A percentile compares a stretch with the other conserved stretches of the same genome.
phyloP scores from a whole-genome alignment of 2,888 invertebrate genomes.

The Mantis religiosa region DNA sequence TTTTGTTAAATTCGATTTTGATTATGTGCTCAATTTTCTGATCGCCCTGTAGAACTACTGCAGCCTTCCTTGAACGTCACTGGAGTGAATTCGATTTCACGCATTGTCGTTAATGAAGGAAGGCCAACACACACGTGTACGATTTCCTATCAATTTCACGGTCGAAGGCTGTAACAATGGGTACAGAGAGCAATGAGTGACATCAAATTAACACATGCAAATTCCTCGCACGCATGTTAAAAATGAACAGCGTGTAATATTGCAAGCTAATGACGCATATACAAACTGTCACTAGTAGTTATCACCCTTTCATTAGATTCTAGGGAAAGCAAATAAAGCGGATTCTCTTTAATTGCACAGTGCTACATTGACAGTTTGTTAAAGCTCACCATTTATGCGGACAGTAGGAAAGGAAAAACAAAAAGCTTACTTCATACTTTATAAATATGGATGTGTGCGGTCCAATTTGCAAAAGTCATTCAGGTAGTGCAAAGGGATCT shows the following conservation, averaged over 20 bases:
- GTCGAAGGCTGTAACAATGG: background rate
- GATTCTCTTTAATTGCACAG: background rate
- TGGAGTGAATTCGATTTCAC: background rate
- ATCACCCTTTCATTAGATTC: background rate
- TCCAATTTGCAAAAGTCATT: background rate
- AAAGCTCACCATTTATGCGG: background rate
- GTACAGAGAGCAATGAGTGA: background rate
- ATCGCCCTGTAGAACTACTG: too few species aligned
- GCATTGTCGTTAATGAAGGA: background rate
- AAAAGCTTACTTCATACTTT: background rate
- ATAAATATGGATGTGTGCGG: background rate
- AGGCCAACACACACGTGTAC: background rate
- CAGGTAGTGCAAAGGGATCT: background rate
- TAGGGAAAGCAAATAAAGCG: background rate
- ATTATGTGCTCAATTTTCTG: too few species aligned
- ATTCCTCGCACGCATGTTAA: background rate
- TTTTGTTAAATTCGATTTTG: too few species aligned
- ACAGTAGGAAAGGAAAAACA: background rate
- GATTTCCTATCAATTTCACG: background rate
- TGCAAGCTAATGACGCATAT: background rate
- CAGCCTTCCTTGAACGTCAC: too few species aligned
- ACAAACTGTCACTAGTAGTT: background rate
- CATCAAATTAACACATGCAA: background rate
- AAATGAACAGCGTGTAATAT: background rate
- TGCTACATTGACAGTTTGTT: background rate